Percentiles rank a stretch among this genome's conserved stretches.
These are phyloP conservation scores for Anoplolepis gracilipes DNA, from an alignment of 1,140 invertebrate species.

Conservation along the genomic window DNA sequence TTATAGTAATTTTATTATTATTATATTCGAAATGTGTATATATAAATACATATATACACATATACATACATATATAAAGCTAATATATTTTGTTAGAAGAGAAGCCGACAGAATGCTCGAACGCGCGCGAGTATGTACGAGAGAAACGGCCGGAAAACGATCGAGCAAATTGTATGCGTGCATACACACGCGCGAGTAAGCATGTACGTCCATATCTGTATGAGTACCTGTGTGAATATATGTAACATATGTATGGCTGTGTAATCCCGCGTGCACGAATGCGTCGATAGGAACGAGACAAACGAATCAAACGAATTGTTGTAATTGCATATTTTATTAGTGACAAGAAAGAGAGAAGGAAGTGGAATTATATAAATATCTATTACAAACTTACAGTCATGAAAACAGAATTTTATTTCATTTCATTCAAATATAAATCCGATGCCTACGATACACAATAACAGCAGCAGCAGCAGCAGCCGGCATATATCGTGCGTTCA, in stretches of 20 bases:
- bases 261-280: constrained; percentile 37
- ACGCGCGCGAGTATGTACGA: constrained; percentile 49
- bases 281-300: constrained; percentile 24
- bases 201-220: background rate
- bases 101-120: constrained; percentile 14
- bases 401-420: constrained; percentile 83
- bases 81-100: constrained; percentile 84
- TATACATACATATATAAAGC: constrained; percentile 82
- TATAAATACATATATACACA: too few species aligned
- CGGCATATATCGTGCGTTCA: background rate
- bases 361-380: constrained; percentile 63
- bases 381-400: constrained; percentile 73
- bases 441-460: constrained; percentile 59
- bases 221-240: constrained; percentile 4
- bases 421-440: constrained; percentile 77
- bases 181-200: constrained; percentile 34
- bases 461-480: constrained; percentile 56
- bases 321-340: constrained; percentile 66
- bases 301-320: constrained; percentile 46
- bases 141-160: constrained; percentile 25
- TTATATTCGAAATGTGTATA: constrained; percentile 78
- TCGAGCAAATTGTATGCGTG: constrained; percentile 36
- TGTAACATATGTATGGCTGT: constrained; percentile 39
- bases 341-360: constrained; percentile 8
- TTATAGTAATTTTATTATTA: constrained; percentile 78